Percentiles rank a stretch among this genome's conserved stretches.
Conservation (phyloP, 2,797 vertebrate genomes). For the Leptoclinus maculatus region DNA sequence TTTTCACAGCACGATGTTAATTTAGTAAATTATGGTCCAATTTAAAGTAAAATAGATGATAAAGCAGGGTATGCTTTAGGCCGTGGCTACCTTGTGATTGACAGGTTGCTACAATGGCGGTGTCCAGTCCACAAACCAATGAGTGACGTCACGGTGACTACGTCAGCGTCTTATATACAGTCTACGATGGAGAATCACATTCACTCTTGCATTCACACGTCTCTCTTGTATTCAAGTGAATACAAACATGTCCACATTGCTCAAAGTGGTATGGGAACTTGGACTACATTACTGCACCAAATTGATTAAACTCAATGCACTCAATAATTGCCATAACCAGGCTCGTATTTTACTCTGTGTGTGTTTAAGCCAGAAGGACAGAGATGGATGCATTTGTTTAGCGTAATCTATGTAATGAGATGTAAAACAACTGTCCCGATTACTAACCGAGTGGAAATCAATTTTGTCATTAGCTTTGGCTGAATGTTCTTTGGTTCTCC, state of each 20-base stretch:
- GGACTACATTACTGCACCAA: not conserved
- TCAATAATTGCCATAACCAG: conserved; percentile 16
- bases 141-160: too few relatives aligned
- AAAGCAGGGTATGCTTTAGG: too few relatives aligned
- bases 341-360: conserved; percentile 15
- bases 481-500: conserved; percentile 23
- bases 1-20: too few relatives aligned
- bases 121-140: too few relatives aligned
- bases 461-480: conserved; percentile 29
- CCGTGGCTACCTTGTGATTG: too few relatives aligned
- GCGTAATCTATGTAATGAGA: conserved; percentile 41
- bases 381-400: conserved; percentile 45
- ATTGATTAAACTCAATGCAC: conserved; percentile 13
- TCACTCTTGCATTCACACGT: not conserved
- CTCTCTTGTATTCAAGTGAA: not conserved
- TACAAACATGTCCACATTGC: not conserved
- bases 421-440: conserved; percentile 24
- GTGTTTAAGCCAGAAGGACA: conserved; percentile 22
- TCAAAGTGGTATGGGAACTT: not conserved
- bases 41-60: too few relatives aligned
- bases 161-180: too few relatives aligned
- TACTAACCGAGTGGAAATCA: conserved; percentile 19
- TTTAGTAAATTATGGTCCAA: too few relatives aligned
- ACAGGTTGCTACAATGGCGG: too few relatives aligned
- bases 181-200: not conserved